Evolutionary conservation across 2,888 invertebrate genomes (phyloP), one percentile per base, ranked within the genome.

Genomic region (Bedellia somnulentella): DNA sequence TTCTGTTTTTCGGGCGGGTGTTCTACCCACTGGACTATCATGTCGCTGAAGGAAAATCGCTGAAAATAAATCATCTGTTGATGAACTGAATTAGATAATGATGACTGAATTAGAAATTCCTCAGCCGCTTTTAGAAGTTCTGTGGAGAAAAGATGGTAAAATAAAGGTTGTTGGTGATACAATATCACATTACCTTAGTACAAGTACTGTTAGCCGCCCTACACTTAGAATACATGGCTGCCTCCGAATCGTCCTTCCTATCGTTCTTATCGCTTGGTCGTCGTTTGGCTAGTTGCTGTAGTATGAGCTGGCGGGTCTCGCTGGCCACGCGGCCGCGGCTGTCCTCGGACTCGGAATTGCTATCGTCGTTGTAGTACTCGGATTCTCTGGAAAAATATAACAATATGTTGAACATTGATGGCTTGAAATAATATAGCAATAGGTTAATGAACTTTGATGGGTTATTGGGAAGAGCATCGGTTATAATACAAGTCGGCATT

Each of bases 271-370:
- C 42, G 1, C 47, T 51, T 42, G 68, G 76, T 55, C 79, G 84
- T 28, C 93, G 78, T 31, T 87, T 62, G 16, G 85, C 82, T 50
- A 93, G 89, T 53, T 93, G 90, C 49, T 88, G 80, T 42, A 83
- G 66, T 33, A 93, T 90, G 10, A 92, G 79, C 24, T 83, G 80
- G 36, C 73, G 79, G 10, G 84, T 80, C 46, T 87, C 82, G 44
- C 82, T 78, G 43, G 81, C 80, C 17, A 81, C 78, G 37, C 68
- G 62, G 37, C 73, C 58, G 1, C 60, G 51, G 24, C 34, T 49
- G 25, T 62, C 46, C 33, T 67, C 67, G 15, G 68, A 79, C 25
- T 51, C 62, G 9, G 50, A 66, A 36, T 61, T 62, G 29, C 51
- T 62, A 22, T 61, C 62, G 24, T 61, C 62, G 12, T 45, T 59